A percentile compares a stretch with the other conserved stretches of the same genome.
phyloP scores from a whole-genome alignment of 2,113 vertebrate genomes.

The Lates calcarifer region DNA sequence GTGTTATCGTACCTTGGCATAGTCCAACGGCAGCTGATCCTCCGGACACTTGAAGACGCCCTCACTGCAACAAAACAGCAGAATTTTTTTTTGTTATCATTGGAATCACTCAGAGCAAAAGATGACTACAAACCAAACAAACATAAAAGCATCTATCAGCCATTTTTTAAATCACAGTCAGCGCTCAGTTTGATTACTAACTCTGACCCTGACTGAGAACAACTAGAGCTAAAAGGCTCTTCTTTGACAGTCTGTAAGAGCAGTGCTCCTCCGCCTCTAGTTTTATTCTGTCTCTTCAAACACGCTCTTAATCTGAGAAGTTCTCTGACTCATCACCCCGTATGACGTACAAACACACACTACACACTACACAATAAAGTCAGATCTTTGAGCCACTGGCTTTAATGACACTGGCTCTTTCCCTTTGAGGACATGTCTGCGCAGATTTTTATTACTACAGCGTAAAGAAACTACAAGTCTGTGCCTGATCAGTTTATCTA shows the following conservation, averaged over 20 bases:
- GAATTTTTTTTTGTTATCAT: conserved; percentile 19
- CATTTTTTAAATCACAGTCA: conserved; percentile 38
- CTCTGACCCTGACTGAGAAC: conserved; percentile 17
- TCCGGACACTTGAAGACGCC: conserved; percentile 95
- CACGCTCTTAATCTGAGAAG: conserved; percentile 42
- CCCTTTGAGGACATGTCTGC: conserved; percentile 36
- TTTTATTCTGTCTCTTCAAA: conserved; percentile 56
- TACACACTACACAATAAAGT: conserved; percentile 37
- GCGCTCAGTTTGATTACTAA: conserved; percentile 3
- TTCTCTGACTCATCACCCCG: conserved; percentile 55
- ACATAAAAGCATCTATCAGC: conserved; percentile 3
- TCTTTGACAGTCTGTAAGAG: conserved; percentile 35
- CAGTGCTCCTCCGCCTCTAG: neutral
- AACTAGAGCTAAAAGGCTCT: conserved; percentile 16
- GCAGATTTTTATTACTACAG: conserved; percentile 46
- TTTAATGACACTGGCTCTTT: conserved; percentile 60
- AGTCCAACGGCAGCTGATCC: conserved; percentile 93
- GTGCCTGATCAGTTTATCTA: conserved; percentile 31
- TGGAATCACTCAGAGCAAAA: conserved; percentile 8
- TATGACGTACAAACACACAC: conserved; percentile 39
- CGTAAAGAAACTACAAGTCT: conserved; percentile 33
- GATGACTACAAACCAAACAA: neutral
- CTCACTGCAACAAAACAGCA: conserved; percentile 85
- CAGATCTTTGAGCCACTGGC: conserved; percentile 54
- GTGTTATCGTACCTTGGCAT: conserved; percentile 89